Conservation (phyloP, 2,888 invertebrate species). For the Unio delphinus region DNA sequence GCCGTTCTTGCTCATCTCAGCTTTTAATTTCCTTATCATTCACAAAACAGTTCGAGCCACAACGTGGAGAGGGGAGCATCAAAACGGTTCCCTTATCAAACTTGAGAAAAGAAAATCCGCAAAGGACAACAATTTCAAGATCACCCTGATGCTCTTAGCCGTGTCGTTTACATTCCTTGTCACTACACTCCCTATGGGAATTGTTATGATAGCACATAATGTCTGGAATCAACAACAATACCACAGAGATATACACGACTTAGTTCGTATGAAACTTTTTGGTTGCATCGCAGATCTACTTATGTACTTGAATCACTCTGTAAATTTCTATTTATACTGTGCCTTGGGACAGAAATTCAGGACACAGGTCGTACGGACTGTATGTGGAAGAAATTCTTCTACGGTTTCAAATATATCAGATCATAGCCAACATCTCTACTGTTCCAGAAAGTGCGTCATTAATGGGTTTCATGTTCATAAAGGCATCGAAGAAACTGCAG, state of each 20-base stretch:
- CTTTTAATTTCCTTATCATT: constrained; percentile 65
- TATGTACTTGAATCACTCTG: constrained; percentile 67
- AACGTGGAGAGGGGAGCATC: constrained; percentile 27
- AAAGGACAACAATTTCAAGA: constrained; percentile 35
- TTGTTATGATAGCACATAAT: constrained; percentile 36
- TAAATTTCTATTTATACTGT: constrained; percentile 65
- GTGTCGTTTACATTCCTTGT: constrained; percentile 66
- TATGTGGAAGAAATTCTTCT: constrained; percentile 38
- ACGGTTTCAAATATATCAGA: constrained; percentile 39
- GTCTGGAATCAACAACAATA: constrained; percentile 32
- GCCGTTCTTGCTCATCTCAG: constrained; percentile 59
- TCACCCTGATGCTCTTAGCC: constrained; percentile 59
- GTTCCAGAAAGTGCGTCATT: constrained; percentile 35
- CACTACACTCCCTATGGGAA: constrained; percentile 66
- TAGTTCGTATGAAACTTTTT: constrained; percentile 42
- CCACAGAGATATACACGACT: constrained; percentile 16
- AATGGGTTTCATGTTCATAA: constrained; percentile 25
- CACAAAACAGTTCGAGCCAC: constrained; percentile 56
- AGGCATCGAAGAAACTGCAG: neutral
- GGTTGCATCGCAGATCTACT: constrained; percentile 60
- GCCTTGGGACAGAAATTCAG: constrained; percentile 61
- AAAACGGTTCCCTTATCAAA: constrained; percentile 29
- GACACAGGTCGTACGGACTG: constrained; percentile 44
- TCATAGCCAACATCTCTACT: constrained; percentile 56
- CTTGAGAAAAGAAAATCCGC: constrained; percentile 23